These are phyloP conservation scores for Taxidea taxus DNA, from an alignment of 2,113 vertebrate genomes.

Conservation along the genomic window DNA sequence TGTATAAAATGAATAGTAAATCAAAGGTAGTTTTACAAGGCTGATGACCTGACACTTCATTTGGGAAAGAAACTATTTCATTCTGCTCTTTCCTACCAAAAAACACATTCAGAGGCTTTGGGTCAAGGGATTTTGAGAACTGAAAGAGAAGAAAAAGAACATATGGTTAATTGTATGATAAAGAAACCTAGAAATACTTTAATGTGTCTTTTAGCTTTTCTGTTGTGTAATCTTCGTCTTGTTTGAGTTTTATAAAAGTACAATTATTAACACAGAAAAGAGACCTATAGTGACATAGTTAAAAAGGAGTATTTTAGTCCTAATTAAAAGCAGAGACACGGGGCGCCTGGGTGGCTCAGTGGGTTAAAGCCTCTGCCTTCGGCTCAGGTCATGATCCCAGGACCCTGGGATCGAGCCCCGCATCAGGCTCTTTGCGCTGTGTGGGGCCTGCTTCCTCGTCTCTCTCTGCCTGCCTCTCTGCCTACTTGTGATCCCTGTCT, in stretches of 20 bases:
- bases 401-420: too few relatives aligned
- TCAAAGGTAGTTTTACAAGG: background rate
- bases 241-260: conserved; percentile 46
- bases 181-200: background rate
- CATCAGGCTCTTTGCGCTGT: too few relatives aligned
- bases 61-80: background rate
- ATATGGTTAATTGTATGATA: background rate
- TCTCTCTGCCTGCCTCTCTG: too few relatives aligned
- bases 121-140: background rate
- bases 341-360: too few relatives aligned
- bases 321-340: background rate
- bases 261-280: background rate
- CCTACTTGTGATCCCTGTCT: too few relatives aligned
- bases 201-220: background rate
- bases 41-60: background rate
- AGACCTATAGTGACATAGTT: background rate
- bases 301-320: background rate
- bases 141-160: background rate
- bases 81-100: background rate
- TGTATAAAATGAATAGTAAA: background rate
- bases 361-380: too few relatives aligned
- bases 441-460: too few relatives aligned
- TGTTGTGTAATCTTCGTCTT: conserved; percentile 28
- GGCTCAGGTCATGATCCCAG: too few relatives aligned
- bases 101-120: background rate